Evolutionary conservation across 2,113 vertebrate genomes (phyloP).

Genomic region (Panurus biarmicus): DNA sequence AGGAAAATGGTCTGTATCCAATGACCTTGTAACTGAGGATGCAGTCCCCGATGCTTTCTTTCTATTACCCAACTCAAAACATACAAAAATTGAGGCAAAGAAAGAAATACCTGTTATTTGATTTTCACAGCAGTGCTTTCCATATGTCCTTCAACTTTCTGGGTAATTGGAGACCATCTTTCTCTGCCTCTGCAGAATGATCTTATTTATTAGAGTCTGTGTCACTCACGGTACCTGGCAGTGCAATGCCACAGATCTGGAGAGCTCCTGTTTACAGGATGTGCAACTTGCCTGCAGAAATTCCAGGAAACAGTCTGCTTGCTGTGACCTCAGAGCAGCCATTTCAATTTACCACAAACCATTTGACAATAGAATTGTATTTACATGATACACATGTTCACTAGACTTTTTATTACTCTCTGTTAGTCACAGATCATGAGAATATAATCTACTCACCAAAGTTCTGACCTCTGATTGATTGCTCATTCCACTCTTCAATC

Average conservation of each 20-base stretch:
- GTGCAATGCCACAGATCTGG: background rate
- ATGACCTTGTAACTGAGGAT: background rate
- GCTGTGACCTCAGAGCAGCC: conserved; percentile 7
- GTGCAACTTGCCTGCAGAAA: conserved; percentile 7
- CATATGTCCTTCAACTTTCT: background rate
- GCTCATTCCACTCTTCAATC: background rate
- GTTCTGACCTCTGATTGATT: background rate
- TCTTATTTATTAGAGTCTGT: background rate
- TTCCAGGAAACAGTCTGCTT: conserved; percentile 25
- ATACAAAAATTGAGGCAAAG: background rate
- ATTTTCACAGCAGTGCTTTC: background rate
- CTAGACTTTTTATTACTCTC: background rate
- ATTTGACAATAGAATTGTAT: background rate
- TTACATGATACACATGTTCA: background rate
- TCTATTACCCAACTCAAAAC: background rate
- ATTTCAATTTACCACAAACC: background rate
- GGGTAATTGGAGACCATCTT: background rate
- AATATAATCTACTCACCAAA: background rate
- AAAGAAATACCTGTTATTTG: background rate
- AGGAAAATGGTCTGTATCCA: background rate
- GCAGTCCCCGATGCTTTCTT: background rate
- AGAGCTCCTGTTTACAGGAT: conserved; percentile 33
- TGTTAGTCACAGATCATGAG: background rate
- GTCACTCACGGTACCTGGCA: background rate
- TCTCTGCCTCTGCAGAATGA: background rate